Base-by-base conservation (phyloP, 2,797 vertebrate species). In the Euphonia xanthogaster region DNA sequence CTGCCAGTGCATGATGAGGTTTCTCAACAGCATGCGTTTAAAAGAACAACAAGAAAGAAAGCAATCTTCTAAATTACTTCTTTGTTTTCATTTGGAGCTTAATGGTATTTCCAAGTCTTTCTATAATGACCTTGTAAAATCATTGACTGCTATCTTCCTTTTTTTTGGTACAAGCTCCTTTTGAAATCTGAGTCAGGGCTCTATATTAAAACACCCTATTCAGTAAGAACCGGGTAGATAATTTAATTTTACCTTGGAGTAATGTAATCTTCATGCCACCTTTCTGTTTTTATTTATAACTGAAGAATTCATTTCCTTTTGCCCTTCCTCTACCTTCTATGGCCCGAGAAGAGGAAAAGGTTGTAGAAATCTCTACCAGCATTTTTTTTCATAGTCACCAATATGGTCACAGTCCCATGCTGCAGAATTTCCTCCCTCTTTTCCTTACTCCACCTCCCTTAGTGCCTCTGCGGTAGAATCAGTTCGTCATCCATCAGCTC, bases 221-320 rank as follows among this genome's bases (percentile, higher is more conserved):
- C 63, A 28, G 33, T 91, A 92, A 79, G 27, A 91, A 27, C n/a
- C 81, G 5, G 6, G 17, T 35, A 89, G 77, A 70, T 45, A 87
- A 76, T 91, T 85, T 78, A 60, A 89, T 94, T 94, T 82, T 82
- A 57, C 18, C 5, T 67, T 84, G 19, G 7, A 55, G 39, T 87
- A 93, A 89, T 89, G 12, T 55, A 76, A 82, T 73, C 55, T 75
- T 88, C 44, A 66, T 85, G 17, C 20, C 87, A 79, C 33, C 19
- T 92, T 91, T 90, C 51, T 91, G 63, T 42, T 94, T 94, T 89
- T 89, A 73, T 94, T 93, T 92, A 60, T 82, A 67, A 79, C 8
- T 24, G 54, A 75, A 62, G 6, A 60, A 79, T 73, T 77, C 0
- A 39, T 66, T 27, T 79, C 51, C 30, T 79, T 92, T 94, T 91